Evolutionary conservation across 2,797 vertebrate genomes (phyloP), one percentile per base, ranked within the genome.

Genomic region (Antennarius maculatus): DNA sequence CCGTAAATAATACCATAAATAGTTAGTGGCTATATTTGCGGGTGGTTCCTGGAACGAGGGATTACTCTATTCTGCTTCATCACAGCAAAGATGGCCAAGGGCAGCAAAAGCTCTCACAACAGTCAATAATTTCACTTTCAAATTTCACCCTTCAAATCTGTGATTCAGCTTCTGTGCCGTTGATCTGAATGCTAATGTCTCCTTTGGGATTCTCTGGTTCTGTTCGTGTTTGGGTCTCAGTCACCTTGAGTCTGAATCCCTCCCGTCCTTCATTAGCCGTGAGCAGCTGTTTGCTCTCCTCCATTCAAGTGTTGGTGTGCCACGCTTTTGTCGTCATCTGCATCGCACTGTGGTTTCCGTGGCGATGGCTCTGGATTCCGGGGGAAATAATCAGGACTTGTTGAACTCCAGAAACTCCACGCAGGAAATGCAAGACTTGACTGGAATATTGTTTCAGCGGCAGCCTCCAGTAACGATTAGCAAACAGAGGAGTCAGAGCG

Each of bases 221-320:
- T 76, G 34, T 82, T 84, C 86, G 59, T 83, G 45, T 77, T 83
- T 73, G 69, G 66, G 82, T 77, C 51, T 83, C 61, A 68, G 81
- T 79, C 54, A 90, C 89, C 91, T 92, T 91, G 79, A 86, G 68
- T 70, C 18, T 70, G 57, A 69, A 79, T 85, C 79, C 73, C 4
- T 23, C 0, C 56, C 80, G 82, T 85, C 84, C 76, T 86, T 87
- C 87, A 86, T 89, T 86, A 82, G 80, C 86, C 82, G 87, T 90
- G 89, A 90, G 71, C 87, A 88, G 85, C 81, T 88, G 76, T 76
- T 77, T 7, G 59, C 63, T 65, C 58, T 82, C 77, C 89, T 88
- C 83, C 49, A 56, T 88, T 88, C 86, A 87, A 69, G 31, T 53
- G 50, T 48, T 62, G 56, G 86, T 77, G 86, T 75, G 78, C 71